A percentile compares a stretch with the other conserved stretches of the same genome.
These are phyloP conservation scores for Phalera bucephala DNA, from an alignment of 2,888 invertebrate species.

Conservation along the genomic window DNA sequence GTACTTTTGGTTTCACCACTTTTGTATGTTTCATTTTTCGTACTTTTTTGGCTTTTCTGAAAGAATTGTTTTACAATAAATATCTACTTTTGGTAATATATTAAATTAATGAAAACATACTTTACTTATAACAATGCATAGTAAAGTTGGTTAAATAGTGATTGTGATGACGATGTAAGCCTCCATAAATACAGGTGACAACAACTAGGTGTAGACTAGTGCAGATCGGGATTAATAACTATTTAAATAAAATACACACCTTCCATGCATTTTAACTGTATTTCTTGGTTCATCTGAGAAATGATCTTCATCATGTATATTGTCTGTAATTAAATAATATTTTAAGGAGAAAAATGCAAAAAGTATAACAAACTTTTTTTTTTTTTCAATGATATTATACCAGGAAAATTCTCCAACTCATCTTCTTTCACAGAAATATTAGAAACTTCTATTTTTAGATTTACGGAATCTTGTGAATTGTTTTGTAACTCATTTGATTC, in stretches of 20 bases:
- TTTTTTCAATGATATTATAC: background rate
- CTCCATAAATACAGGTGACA: too few species aligned
- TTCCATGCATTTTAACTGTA: slow-evolving; percentile 14
- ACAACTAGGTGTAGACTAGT: too few species aligned
- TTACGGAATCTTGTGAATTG: slow-evolving; percentile 5
- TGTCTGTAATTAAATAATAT: slow-evolving; percentile 16
- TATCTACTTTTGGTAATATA: too few species aligned
- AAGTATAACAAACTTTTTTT: too few species aligned
- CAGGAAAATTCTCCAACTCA: slow-evolving; percentile 4
- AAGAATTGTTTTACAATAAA: too few species aligned
- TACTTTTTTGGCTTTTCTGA: slow-evolving; percentile 29
- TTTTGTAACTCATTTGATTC: slow-evolving; percentile 3
- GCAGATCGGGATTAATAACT: too few species aligned
- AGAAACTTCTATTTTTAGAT: slow-evolving; percentile 21
- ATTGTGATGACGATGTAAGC: too few species aligned
- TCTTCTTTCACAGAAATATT: slow-evolving; percentile 19
- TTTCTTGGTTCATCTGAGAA: slow-evolving; percentile 13
- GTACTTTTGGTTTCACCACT: slow-evolving; percentile 32
- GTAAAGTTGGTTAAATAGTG: too few species aligned
- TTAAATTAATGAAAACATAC: too few species aligned
- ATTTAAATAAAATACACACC: slow-evolving; percentile 8
- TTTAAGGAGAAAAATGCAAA: too few species aligned
- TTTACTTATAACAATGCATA: too few species aligned
- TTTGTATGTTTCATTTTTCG: slow-evolving; percentile 25
- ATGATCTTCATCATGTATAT: slow-evolving; percentile 12